Evolutionary conservation across 2,113 vertebrate genomes (phyloP), one percentile per base, ranked within the genome.

Genomic region (Dunckerocampus dactyliophorus): DNA sequence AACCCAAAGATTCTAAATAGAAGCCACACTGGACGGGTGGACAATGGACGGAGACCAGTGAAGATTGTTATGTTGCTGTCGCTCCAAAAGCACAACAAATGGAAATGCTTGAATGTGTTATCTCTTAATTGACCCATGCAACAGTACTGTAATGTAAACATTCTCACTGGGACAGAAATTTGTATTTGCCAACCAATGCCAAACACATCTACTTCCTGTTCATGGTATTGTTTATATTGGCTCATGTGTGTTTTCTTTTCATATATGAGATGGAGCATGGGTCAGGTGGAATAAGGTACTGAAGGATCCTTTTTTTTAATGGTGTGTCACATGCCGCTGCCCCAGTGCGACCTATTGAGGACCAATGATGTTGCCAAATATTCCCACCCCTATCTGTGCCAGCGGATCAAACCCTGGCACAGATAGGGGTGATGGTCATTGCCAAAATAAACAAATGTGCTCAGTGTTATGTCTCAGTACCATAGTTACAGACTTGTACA

Each of bases 141-240:
- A 67, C 80, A 84, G 88, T 84, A 85, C 86, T 89, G 86, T 83
- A 88, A 84, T 89, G 86, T 83, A 88, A 84, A 85, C 79, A 80
- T 67, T 74, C 54, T 85, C 46, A 14, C 39, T 43, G 39, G 12
- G 13, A 43, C 12, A 43, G 3, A 14, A 12, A 43, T 43, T 43
- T 43, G 39, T 12, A 43, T 43, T 43, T 14, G 39, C 39, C 10
- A 12, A 39, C 37, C 37, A 39, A 39, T 39, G 37, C 9, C 39
- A 43, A 43, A 14, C 39, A 14, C 14, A 43, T 43, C 14, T 43
- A 43, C 39, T 43, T 43, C 39, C 13, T 42, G 6, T 34, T 65
- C 31, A 39, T 39, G 28, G 63, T 58, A 68, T 54, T 37, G 55
- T 71, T 62, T 71, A 61, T 50, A 67, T 76, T 58, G 4, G 45